Base-by-base conservation (phyloP, 1,140 invertebrate species). In the Bradysia coprophila region DNA sequence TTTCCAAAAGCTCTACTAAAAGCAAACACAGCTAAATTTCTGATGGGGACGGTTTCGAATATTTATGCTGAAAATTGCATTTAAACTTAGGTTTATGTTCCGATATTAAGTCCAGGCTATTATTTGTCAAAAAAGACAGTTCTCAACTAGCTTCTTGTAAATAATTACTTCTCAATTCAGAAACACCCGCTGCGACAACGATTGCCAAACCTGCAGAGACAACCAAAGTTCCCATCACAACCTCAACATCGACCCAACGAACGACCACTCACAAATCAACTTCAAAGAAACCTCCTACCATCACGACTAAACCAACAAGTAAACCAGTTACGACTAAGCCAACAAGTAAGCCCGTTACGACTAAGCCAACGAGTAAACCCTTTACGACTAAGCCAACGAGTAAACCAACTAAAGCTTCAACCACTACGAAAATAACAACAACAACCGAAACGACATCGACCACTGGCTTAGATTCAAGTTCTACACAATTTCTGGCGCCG, bases 161-260 rank as follows among this genome's bases (percentile, higher is more conserved):
- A n/a, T n/a, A n/a, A n/a, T n/a, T n/a, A n/a, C n/a, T n/a, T n/a
- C n/a, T n/a, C n/a, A n/a, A n/a, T n/a, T n/a, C 45, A 13, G 34
- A 52, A 28, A 49, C 43, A 46, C 32, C 52, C 9, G 46, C 51
- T 21, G 44, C 46, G 11, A 28, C 48, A 9, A 55, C 61, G 0
- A 59, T 61, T 0, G 50, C 53, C 9, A 47, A 45, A 19, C 32
- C 31, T 40, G 1, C 38, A 22, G n/a, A 11, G 10, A 20, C 10
- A 21, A 48, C 49, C 16, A 46, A 46, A n/a, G n/a, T n/a, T 9
- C 8, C 28, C 8, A 31, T n/a, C 28, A 31, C 28, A 13, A 34
- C 32, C 5, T 15, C 32, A 24, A 45, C 51, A 20, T 48, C 49
- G 19, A 45, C 42, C 21, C 45, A 32, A n/a, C n/a, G n/a, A n/a